Conservation (phyloP, 2,113 vertebrate species). For the Erythrocercus mccallii region DNA sequence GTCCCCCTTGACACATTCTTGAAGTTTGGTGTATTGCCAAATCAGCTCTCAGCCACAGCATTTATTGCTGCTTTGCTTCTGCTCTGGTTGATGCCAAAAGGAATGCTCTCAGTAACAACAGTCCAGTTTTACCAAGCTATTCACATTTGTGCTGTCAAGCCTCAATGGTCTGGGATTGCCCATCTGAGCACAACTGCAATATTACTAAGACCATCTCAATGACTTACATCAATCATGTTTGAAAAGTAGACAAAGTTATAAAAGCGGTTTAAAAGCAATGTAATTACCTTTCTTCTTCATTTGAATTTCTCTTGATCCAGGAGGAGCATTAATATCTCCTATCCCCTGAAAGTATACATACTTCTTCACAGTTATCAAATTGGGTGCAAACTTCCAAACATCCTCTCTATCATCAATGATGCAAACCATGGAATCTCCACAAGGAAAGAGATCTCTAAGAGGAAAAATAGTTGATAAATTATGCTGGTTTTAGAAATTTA, state of each 20-base stretch:
- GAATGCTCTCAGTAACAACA: neutral
- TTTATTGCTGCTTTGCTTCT: neutral
- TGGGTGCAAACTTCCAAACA: constrained; percentile 98
- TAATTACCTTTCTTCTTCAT: constrained; percentile 81
- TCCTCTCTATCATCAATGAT: constrained; percentile 99
- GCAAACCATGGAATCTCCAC: constrained; percentile 98
- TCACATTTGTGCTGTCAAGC: neutral
- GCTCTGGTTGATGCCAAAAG: neutral
- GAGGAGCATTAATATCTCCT: constrained; percentile 93
- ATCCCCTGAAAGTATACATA: constrained; percentile 96
- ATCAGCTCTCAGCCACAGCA: neutral
- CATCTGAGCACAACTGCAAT: neutral
- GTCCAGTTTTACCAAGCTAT: neutral
- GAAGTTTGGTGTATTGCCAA: neutral
- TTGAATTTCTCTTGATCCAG: constrained; percentile 84
- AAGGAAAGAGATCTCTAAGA: constrained; percentile 93
- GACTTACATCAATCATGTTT: neutral
- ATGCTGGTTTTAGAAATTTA: neutral
- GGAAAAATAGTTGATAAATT: neutral
- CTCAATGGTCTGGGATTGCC: neutral
- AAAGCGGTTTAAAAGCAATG: fast-evolving
- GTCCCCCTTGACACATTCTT: neutral
- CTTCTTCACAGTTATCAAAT: constrained; percentile 98
- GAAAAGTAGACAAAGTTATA: neutral
- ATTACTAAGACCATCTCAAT: neutral